phyloP scores from a whole-genome alignment of 2,888 invertebrate genomes.

The Cheilosia impressa region DNA sequence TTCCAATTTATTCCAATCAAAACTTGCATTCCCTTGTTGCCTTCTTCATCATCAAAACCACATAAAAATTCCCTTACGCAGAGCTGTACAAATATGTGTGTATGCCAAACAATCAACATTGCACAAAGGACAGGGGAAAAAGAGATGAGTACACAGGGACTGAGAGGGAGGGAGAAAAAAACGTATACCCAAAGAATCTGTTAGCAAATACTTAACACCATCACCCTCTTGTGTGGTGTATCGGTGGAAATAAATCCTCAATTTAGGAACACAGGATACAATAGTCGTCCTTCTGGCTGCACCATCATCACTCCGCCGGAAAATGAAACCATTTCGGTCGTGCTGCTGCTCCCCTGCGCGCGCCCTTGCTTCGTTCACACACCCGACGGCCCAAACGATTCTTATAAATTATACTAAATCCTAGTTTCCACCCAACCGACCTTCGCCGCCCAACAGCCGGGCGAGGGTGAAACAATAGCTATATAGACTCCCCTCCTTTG shows the following conservation, averaged over 20 bases:
- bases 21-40: neutral
- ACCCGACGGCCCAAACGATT: slow-evolving; percentile 19
- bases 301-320: slow-evolving; percentile 13
- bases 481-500: neutral
- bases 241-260: slow-evolving; percentile 71
- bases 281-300: slow-evolving; percentile 12
- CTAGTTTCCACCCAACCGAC: slow-evolving; percentile 65
- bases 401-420: slow-evolving; percentile 73
- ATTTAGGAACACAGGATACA: slow-evolving; percentile 68
- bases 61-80: slow-evolving; percentile 67
- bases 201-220: slow-evolving; percentile 75
- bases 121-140: slow-evolving; percentile 1
- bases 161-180: neutral
- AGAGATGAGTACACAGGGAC: neutral
- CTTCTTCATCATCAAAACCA: slow-evolving; percentile 60
- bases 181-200: slow-evolving; percentile 52
- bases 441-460: slow-evolving; percentile 23
- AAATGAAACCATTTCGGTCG: slow-evolving; percentile 68
- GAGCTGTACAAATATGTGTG: slow-evolving; percentile 30
- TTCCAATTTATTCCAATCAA: slow-evolving; percentile 55
- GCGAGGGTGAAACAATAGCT: slow-evolving; percentile 58
- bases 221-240: slow-evolving; percentile 74
- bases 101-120: slow-evolving; percentile 65
- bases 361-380: neutral
- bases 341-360: neutral